A percentile compares a stretch with the other conserved stretches of the same genome.
These are phyloP conservation scores for Heteronetta atricapilla DNA, from an alignment of 2,113 vertebrate genomes.

Conservation along the genomic window DNA sequence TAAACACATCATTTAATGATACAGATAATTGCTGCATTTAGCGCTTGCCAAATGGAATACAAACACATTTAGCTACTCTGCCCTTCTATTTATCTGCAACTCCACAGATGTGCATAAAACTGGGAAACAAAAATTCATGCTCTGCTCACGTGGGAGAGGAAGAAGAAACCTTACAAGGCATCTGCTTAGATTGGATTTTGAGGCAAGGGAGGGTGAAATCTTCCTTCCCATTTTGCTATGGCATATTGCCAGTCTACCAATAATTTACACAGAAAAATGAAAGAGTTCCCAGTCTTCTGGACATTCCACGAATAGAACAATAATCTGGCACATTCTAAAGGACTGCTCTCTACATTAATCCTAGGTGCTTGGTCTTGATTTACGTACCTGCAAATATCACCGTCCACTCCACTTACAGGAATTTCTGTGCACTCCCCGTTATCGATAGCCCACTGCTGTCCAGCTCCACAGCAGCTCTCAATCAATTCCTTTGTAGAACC, in stretches of 20 bases:
- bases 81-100: neutral
- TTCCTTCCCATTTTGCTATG: neutral
- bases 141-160: neutral
- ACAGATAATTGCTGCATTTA: neutral
- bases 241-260: neutral
- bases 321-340: neutral
- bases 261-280: neutral
- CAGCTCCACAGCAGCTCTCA: conserved; percentile 87
- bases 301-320: accelerated
- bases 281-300: neutral
- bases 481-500: conserved; percentile 86
- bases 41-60: neutral
- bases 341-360: neutral
- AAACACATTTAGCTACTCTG: neutral
- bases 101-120: neutral
- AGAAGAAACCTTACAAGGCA: neutral
- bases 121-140: neutral
- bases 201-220: neutral
- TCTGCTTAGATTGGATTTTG: neutral
- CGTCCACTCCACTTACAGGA: conserved; percentile 67
- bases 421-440: conserved; percentile 83
- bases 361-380: accelerated
- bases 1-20: neutral
- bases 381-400: conserved; percentile 86
- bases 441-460: conserved; percentile 88